Conservation (phyloP, 2,888 invertebrate genomes). For the Andrena minutula region DNA sequence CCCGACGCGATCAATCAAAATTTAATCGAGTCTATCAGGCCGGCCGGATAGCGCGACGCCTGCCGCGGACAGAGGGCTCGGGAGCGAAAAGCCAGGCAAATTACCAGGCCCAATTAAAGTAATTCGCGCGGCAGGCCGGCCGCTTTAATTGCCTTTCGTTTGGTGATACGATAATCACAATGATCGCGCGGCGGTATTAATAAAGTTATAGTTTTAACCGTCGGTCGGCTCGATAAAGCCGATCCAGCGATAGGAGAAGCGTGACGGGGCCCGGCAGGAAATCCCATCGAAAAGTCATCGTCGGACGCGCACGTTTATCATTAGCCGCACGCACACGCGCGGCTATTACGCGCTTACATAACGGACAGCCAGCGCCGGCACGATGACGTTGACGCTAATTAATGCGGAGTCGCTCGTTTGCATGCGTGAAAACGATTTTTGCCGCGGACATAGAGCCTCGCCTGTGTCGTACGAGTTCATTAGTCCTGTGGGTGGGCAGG, state of each 20-base stretch:
- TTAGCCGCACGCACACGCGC: constrained; percentile 30
- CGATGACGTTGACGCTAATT: constrained; percentile 74
- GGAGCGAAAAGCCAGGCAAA: constrained; percentile 14
- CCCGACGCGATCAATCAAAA: constrained; percentile 41
- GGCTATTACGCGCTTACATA: constrained; percentile 56
- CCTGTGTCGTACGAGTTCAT: constrained; percentile 70
- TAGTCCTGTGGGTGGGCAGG: constrained; percentile 55
- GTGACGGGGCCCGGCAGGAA: neutral
- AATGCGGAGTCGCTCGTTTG: constrained; percentile 70
- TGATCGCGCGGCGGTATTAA: constrained; percentile 2
- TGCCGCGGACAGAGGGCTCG: neutral
- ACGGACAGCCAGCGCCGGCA: constrained; percentile 22
- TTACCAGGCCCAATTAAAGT: constrained; percentile 46
- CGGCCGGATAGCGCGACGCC: constrained; percentile 36
- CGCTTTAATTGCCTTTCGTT: constrained; percentile 18
- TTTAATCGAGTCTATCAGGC: constrained; percentile 30
- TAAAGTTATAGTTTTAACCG: neutral
- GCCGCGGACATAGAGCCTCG: constrained; percentile 56
- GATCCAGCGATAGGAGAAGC: neutral
- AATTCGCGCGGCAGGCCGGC: constrained; percentile 1
- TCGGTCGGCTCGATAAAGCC: neutral
- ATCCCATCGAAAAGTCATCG: constrained; percentile 23
- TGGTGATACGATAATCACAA: constrained; percentile 32
- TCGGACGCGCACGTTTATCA: constrained; percentile 35
- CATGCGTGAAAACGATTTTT: constrained; percentile 72